Percentiles rank a stretch among this genome's conserved stretches.
phyloP scores from a whole-genome alignment of 2,113 vertebrate genomes.

The Podarcis muralis region DNA sequence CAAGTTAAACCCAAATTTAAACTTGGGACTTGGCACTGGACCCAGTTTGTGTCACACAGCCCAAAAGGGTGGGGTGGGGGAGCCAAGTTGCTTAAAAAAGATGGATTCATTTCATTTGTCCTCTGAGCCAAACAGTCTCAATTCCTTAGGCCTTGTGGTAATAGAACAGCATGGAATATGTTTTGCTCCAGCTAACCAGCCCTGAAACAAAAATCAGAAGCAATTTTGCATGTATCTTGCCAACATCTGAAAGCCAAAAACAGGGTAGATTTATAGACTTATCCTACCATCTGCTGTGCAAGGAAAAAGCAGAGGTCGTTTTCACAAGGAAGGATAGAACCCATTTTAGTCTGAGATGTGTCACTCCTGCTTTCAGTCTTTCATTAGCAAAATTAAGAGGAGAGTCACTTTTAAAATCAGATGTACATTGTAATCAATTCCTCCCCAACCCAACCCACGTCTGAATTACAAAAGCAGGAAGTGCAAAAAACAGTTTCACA shows the following conservation, averaged over 20 bases:
- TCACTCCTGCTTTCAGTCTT: no score
- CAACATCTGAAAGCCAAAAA: not conserved
- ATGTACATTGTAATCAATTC: not conserved
- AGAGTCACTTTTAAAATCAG: not conserved
- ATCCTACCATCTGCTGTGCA: not conserved
- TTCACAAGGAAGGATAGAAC: not conserved
- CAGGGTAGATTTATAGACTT: not conserved
- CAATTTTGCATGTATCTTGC: not conserved
- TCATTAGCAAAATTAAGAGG: not conserved
- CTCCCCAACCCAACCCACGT: no score
- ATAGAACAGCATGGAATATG: constrained; percentile 2
- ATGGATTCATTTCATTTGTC: constrained; percentile 10
- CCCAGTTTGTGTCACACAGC: constrained; percentile 10
- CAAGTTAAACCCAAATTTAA: constrained; percentile 26
- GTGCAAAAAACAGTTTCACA: not conserved
- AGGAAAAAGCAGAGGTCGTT: not conserved
- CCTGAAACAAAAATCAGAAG: not conserved
- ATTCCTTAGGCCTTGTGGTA: not conserved
- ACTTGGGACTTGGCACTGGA: accelerated
- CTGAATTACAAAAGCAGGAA: not conserved
- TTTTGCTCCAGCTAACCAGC: not conserved
- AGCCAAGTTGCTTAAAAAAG: not conserved
- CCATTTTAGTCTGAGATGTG: not conserved
- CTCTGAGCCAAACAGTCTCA: not conserved
- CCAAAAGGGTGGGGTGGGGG: constrained; percentile 8